Percentiles rank a stretch among this genome's conserved stretches.
phyloP scores from a whole-genome alignment of 2,113 vertebrate species.

The Heptranchias perlo region DNA sequence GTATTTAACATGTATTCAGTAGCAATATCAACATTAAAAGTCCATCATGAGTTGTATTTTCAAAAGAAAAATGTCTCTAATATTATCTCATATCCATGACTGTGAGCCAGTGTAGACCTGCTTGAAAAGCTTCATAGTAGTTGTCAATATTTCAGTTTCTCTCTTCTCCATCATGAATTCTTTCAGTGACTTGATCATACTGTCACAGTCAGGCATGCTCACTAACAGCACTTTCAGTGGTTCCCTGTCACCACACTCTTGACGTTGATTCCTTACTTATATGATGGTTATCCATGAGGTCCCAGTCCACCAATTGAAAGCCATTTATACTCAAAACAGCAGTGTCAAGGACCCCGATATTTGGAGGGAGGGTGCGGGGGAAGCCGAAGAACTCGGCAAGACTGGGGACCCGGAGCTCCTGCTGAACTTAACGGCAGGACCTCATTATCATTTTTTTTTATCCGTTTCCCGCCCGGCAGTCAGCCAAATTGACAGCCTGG shows the following conservation, averaged over 20 bases:
- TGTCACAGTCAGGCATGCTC: neutral
- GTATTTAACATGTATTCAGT: neutral
- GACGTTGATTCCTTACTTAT: neutral
- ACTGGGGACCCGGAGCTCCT: too few relatives aligned
- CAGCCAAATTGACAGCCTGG: too few relatives aligned
- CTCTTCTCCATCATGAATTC: neutral
- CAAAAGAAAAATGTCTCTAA: neutral
- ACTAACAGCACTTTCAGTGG: neutral
- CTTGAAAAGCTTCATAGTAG: neutral
- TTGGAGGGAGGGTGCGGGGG: too few relatives aligned
- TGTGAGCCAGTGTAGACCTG: neutral
- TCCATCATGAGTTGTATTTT: neutral
- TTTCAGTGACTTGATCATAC: neutral
- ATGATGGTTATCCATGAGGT: neutral
- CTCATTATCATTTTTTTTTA: too few relatives aligned
- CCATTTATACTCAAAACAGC: neutral
- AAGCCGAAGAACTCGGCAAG: too few relatives aligned
- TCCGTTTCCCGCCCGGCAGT: too few relatives aligned
- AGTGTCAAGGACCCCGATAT: neutral
- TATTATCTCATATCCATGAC: neutral
- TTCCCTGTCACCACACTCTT: neutral
- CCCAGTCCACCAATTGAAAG: neutral
- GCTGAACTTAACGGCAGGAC: too few relatives aligned
- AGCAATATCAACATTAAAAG: neutral
- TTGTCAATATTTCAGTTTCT: constrained; percentile 5